Percentiles rank a stretch among this genome's conserved stretches.
phyloP scores from a whole-genome alignment of 2,797 vertebrate genomes.

The Eidolon dupreanum region DNA sequence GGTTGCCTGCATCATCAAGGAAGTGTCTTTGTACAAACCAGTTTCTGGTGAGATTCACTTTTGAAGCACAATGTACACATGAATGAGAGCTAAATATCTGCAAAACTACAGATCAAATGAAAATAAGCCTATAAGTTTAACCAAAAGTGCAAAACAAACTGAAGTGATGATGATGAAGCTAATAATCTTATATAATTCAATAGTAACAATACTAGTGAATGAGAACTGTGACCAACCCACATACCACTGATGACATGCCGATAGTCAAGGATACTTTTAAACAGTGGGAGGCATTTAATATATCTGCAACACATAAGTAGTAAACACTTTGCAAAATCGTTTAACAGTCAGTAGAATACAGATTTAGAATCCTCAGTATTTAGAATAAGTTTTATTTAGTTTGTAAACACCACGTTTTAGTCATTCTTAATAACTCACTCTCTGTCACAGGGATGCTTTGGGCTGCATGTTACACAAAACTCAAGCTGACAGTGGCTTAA shows the following conservation, averaged over 20 bases:
- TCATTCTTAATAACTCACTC: not conserved
- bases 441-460: not conserved
- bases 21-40: not conserved
- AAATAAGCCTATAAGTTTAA: not conserved
- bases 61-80: not conserved
- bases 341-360: not conserved
- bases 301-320: not conserved
- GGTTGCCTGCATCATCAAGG: not conserved
- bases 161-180: not conserved
- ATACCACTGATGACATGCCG: not conserved
- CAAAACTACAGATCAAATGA: not conserved
- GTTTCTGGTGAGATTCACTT: not conserved
- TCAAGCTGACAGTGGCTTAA: not conserved
- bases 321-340: not conserved
- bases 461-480: not conserved
- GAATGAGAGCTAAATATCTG: not conserved
- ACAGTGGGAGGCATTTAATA: not conserved
- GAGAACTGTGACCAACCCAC: not conserved
- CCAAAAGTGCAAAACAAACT: conserved; percentile 10
- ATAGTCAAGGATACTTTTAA: not conserved
- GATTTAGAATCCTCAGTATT: not conserved
- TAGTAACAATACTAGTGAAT: not conserved
- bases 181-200: not conserved
- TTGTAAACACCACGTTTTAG: not conserved
- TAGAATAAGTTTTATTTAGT: conserved; percentile 20